Base-by-base conservation (phyloP, 2,113 vertebrate species). In the Sorex araneus region DNA sequence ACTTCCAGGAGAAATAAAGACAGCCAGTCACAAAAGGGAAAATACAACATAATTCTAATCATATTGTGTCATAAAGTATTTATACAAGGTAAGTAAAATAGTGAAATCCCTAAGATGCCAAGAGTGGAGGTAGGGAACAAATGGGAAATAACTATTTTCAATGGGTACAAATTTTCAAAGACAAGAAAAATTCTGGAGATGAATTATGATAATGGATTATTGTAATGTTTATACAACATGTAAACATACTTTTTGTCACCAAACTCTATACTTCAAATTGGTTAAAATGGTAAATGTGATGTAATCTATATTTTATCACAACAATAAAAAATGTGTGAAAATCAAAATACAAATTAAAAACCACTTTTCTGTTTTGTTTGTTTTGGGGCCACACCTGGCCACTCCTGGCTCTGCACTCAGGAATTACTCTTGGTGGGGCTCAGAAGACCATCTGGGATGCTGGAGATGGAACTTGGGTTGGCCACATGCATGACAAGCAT, bases 321-420 rank as follows among this genome's bases (percentile, higher is more conserved):
- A 87, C 45, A 50, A 78, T 60, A 67, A 83, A 76, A 84, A 92
- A 87, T n/a, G 25, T 83, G 1, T 83, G 21, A 83, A 89, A 69
- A 76, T 91, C 36, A 66, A 40, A 83, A 83, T 76, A 84, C 45
- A 73, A 93, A 77, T 91, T 27, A 70, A 9, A 87, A 91, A 30
- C 6, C 28, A 89, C 30, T 9, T 45, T 70, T 88, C 89, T 50
- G 47, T 6, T 11, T 11, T 47, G 45, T 50, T 50, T 50, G 47
- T 10, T 50, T 13, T 50, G 5, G 47, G 47, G 47, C 47, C 47
- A 50, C 9, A 50, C 47, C 13, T 50, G 9, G 47, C 47, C 7
- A 40, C 40, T 40, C 40, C 40, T 40, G 40, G 40, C 40, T 40
- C 40, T 40, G 40, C 40, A 40, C 40, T 40, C 40, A 50, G 47